Evolutionary conservation across 2,113 vertebrate genomes (phyloP).

Genomic region (Psettodes erumei): DNA sequence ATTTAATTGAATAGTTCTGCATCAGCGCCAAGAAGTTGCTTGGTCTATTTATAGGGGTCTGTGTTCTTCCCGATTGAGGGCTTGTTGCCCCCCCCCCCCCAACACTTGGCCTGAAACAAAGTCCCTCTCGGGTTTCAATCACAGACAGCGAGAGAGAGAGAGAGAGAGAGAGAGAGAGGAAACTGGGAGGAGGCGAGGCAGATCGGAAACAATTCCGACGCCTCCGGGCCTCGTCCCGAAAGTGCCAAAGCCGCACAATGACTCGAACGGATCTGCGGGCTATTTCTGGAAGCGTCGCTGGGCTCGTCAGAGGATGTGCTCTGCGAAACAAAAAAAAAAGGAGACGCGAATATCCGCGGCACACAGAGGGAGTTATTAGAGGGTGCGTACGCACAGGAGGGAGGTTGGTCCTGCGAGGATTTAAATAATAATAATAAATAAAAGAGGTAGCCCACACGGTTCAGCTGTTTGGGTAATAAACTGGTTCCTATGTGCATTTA

Average conservation of each 20-base stretch:
- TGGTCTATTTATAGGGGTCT: slow-evolving; percentile 59
- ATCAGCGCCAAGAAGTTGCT: slow-evolving; percentile 68
- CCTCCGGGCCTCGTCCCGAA: slow-evolving; percentile 38
- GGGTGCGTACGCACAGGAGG: background rate
- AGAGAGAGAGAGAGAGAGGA: slow-evolving; percentile 28
- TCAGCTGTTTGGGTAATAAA: background rate
- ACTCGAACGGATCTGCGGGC: slow-evolving; percentile 35
- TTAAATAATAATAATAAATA: background rate
- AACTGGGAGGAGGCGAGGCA: slow-evolving; percentile 22
- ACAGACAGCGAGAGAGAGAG: slow-evolving; percentile 33
- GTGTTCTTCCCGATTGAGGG: slow-evolving; percentile 44
- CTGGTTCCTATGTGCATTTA: background rate
- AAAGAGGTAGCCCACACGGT: background rate
- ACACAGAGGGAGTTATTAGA: background rate
- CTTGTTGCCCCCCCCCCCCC: background rate
- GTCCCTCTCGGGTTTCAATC: slow-evolving; percentile 63
- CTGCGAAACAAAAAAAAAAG: background rate
- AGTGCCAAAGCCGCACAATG: slow-evolving; percentile 32
- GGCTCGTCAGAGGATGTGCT: slow-evolving; percentile 19
- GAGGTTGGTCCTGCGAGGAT: background rate
- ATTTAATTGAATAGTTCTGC: slow-evolving; percentile 77
- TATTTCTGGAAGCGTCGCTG: slow-evolving; percentile 7
- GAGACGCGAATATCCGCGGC: background rate
- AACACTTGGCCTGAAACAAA: slow-evolving; percentile 57
- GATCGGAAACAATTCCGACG: slow-evolving; percentile 23